Base-by-base conservation (phyloP, 2,888 invertebrate species). In the Trissonchulus sp. region DNA sequence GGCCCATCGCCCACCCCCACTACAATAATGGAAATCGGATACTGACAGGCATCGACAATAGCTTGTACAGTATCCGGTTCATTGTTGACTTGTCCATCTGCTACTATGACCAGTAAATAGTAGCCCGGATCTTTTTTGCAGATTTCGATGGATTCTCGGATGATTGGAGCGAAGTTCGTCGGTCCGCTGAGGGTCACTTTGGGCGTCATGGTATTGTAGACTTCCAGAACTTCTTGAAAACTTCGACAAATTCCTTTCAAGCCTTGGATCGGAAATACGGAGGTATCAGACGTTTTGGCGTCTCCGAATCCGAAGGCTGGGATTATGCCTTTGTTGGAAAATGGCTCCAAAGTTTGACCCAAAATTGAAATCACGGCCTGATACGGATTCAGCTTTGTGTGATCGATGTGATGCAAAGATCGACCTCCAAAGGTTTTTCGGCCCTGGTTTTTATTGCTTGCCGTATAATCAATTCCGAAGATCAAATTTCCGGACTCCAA, bases 1-100 rank as follows among this genome's bases (percentile, higher is more conserved):
- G 88, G 88, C 23, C 87, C 88, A 79, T 87, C 88, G 23, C 88
- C 88, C 1, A 88, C 87, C 0, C 88, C 88, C 0, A 88, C 86
- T 75, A 87, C 84, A 73, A 88, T 84, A 73, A 88, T 87, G 1
- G 87, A 87, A 33, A 88, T 81, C 1, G 88, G 87, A 79, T 84
- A 86, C 75, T 84, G 82, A 48, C 87, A 87, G 1, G 88, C 88
- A 62, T 85, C 85, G 1, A 87, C 87, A 30, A 88, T 87, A 15
- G 88, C 87, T 28, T 85, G 81, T 1, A 83, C 80, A 1, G 87
- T 87, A 1, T 84, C 85, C 33, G 83, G 80, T 79, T 88, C 87
- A 74, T 85, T 85, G 1, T 86, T 85, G 71, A 88, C 87, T 79
- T 88, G 88, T 15, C 88, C 88, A 79, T 88, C 88, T 3, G 87